phyloP scores from a whole-genome alignment of 2,888 invertebrate species.

The Aphodius granarius region DNA sequence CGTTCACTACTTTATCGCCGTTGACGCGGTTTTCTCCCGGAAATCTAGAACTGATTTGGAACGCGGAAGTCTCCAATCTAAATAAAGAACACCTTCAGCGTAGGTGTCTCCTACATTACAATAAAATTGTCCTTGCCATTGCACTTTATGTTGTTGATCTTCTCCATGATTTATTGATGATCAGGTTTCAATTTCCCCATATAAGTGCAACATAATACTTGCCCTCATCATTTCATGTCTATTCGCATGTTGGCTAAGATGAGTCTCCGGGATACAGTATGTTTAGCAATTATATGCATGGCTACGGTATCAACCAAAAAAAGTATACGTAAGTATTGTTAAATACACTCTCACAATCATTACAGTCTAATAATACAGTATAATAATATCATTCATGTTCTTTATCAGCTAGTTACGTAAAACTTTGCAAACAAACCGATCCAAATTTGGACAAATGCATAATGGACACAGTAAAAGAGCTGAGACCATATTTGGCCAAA shows the following conservation, averaged over 20 bases:
- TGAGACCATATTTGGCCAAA: conserved; percentile 49
- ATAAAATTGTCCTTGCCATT: neutral
- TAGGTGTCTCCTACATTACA: neutral
- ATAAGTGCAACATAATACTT: neutral
- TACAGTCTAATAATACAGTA: neutral
- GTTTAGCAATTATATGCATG: neutral
- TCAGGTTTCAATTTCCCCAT: neutral
- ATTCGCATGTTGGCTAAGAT: neutral
- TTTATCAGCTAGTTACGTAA: conserved; percentile 49
- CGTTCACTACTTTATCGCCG: too few relatives aligned
- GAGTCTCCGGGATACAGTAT: neutral
- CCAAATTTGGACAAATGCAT: conserved; percentile 54
- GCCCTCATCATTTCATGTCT: neutral
- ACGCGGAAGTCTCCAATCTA: too few relatives aligned
- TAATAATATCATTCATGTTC: neutral
- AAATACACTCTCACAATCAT: neutral
- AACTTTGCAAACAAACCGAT: conserved; percentile 52
- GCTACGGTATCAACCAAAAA: neutral
- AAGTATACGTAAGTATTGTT: neutral
- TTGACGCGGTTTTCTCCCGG: too few relatives aligned
- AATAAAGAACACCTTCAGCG: too few relatives aligned
- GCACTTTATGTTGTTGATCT: neutral
- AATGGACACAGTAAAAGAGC: conserved; percentile 46
- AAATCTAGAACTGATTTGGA: too few relatives aligned
- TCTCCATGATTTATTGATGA: neutral